Conservation (phyloP, 2,797 vertebrate genomes). For the Fistularia commersonii region DNA sequence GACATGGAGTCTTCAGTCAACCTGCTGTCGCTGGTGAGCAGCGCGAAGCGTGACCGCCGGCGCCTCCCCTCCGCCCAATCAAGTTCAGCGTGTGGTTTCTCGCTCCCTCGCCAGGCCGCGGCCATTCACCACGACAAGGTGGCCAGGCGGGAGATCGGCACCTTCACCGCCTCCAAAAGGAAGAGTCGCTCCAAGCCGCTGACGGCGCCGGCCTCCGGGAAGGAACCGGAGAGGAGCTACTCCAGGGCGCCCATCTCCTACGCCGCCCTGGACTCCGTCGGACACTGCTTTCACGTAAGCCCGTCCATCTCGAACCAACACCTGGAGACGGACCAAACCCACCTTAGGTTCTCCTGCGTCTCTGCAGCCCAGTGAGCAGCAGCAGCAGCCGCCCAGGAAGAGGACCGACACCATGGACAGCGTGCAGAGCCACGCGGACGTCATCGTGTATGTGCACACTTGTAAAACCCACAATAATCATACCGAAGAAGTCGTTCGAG, state of each 20-base stretch:
- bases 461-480: too few species aligned
- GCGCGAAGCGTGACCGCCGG: not conserved
- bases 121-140: slow-evolving; percentile 84
- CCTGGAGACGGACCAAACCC: too few species aligned
- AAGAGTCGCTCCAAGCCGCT: slow-evolving; percentile 57
- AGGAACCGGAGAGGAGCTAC: slow-evolving; percentile 66
- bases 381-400: slow-evolving; percentile 15
- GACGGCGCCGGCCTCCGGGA: slow-evolving; percentile 51
- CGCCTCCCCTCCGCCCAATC: too few species aligned
- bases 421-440: slow-evolving; percentile 23
- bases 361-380: slow-evolving; percentile 35
- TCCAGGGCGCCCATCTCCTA: slow-evolving; percentile 79
- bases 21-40: slow-evolving; percentile 79
- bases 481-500: too few species aligned
- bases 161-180: slow-evolving; percentile 61
- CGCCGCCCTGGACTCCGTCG: slow-evolving; percentile 74
- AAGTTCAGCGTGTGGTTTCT: too few species aligned
- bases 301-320: too few species aligned
- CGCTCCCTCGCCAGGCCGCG: slow-evolving; percentile 70
- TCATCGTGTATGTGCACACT: slow-evolving; percentile 43
- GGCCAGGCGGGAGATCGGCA: slow-evolving; percentile 79
- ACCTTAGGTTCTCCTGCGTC: slow-evolving; percentile 4
- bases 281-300: slow-evolving; percentile 82
- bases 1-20: slow-evolving; percentile 80
- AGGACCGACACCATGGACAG: slow-evolving; percentile 33